Evolutionary conservation across 1,140 invertebrate genomes (phyloP).

Genomic region (Amyelois transitella): DNA sequence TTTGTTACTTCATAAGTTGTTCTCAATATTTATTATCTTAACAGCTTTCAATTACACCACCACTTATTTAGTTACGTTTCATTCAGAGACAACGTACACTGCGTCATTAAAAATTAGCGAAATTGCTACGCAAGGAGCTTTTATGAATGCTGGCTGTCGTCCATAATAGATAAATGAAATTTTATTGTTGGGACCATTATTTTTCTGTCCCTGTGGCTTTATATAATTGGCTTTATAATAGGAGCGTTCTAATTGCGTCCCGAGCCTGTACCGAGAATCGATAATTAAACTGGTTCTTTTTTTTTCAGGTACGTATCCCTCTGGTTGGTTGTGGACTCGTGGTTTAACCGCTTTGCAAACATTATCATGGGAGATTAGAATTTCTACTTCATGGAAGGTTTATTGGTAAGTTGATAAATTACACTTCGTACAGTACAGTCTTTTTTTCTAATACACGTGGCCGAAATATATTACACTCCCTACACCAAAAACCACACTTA

Average conservation of each 20-base stretch:
- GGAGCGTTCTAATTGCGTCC: constrained; percentile 18
- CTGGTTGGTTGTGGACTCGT: constrained; percentile 2
- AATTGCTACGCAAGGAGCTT: not conserved
- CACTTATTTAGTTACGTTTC: not conserved
- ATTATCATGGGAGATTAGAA: not conserved
- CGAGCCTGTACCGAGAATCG: constrained; percentile 5
- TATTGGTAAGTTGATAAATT: not conserved
- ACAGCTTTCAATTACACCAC: not conserved
- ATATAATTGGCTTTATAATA: constrained; percentile 33
- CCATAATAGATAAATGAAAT: not conserved
- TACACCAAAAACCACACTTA: too few relatives aligned
- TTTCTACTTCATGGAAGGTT: not conserved
- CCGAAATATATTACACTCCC: too few relatives aligned
- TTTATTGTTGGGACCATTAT: constrained; percentile 1
- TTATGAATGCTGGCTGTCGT: not conserved
- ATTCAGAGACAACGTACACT: not conserved
- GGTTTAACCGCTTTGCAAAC: not conserved
- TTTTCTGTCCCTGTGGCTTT: constrained; percentile 17
- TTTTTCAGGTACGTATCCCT: constrained; percentile 45
- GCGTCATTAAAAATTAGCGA: not conserved
- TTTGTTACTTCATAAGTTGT: constrained; percentile 7
- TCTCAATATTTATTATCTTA: not conserved
- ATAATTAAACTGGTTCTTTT: constrained; percentile 30
- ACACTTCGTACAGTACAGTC: too few relatives aligned
- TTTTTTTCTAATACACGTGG: too few relatives aligned